Base-by-base conservation (phyloP, 1,140 invertebrate species). In the Meloidogyne floridensis region DNA sequence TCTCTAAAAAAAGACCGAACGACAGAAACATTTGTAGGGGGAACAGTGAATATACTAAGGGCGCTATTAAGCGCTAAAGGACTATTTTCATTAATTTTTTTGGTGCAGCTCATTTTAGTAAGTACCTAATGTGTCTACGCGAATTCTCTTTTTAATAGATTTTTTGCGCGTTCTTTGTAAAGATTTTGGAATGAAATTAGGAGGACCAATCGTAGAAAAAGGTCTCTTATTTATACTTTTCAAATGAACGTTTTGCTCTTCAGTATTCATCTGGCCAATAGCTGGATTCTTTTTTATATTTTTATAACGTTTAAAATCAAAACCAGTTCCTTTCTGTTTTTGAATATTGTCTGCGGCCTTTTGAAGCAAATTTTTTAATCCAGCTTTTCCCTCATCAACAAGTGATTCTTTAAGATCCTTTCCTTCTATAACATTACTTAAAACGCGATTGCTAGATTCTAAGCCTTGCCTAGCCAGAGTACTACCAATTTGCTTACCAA, bases 81-180 rank as follows among this genome's bases (percentile, higher is more conserved):
- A 71, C 42, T 80, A 54, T 80, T 43, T 72, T 80, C 53, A 80
- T 78, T 56, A 56, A 80, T 80, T 80, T 80, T 80, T 71, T 71
- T 42, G 3, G 77, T 71, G n/a, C 51, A 80, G 13, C 42, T n/a
- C 77, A 80, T 79, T 71, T 3, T 32, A 80, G 53, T 80, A 80
- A 80, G 51, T 15, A 18, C 77, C 77, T 8, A 80, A 80, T 3
- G 4, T 53, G n/a, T 80, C 77, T 53, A 72, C 43, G 15, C 77
- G 77, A 18, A 73, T 4, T 20, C 15, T 9, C 13, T 73, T 72
- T 8, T 72, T 73, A 47, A 73, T 73, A 73, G 10, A 10, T 73
- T 73, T 73, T 2, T 15, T 5, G 1, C 11, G 7, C n/a, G n/a
- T n/a, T n/a, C n/a, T n/a, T n/a, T n/a, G n/a, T n/a, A n/a, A n/a